phyloP scores from a whole-genome alignment of 2,888 invertebrate genomes.

The Chrysina gloriosa region DNA sequence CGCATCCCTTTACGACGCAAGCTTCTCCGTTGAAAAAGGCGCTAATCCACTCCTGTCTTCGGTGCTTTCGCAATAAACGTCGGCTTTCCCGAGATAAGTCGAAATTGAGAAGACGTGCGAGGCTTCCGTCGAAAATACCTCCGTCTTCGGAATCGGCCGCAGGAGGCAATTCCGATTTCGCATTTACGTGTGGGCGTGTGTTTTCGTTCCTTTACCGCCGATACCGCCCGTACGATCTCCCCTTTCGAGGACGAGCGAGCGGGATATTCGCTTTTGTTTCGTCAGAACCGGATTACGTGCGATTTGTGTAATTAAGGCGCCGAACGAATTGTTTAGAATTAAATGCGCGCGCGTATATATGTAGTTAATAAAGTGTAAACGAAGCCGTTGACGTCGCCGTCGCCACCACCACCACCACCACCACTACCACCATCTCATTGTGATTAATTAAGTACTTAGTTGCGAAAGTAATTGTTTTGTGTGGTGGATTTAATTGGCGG shows the following conservation, averaged over 20 bases:
- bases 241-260: not conserved
- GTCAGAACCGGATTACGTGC: not conserved
- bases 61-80: not conserved
- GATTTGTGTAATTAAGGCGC: constrained; percentile 3
- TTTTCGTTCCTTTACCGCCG: not conserved
- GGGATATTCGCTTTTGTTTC: not conserved
- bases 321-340: constrained; percentile 8
- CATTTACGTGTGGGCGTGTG: not conserved
- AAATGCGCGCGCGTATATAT: constrained; percentile 10
- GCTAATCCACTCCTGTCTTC: not conserved
- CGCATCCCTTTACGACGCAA: no score
- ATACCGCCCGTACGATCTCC: not conserved
- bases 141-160: not conserved
- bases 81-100: not conserved
- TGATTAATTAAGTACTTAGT: constrained; percentile 10
- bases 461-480: not conserved
- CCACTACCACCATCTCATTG: not conserved
- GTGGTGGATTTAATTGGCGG: not conserved
- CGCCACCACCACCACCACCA: not conserved
- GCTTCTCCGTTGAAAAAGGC: not conserved
- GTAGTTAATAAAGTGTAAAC: constrained; percentile 21
- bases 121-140: not conserved
- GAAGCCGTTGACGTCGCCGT: constrained; percentile 3
- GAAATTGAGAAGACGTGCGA: not conserved
- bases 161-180: constrained; percentile 7